These are phyloP conservation scores for Drosophila recens DNA, from an alignment of 2,888 invertebrate species.

Conservation along the genomic window DNA sequence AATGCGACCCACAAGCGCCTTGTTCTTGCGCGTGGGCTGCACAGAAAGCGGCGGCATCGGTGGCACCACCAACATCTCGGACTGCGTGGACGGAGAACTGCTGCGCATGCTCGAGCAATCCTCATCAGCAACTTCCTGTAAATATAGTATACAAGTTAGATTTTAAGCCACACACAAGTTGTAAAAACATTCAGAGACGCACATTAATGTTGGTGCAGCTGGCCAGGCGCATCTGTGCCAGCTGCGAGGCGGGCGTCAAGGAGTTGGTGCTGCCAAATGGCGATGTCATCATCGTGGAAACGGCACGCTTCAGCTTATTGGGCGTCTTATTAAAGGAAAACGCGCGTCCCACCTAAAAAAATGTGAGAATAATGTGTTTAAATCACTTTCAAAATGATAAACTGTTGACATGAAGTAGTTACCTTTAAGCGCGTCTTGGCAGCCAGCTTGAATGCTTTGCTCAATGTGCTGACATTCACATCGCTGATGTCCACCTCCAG, in stretches of 20 bases:
- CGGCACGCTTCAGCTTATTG: slow-evolving; percentile 95
- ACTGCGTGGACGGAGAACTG: slow-evolving; percentile 86
- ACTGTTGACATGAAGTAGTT: slow-evolving; percentile 41
- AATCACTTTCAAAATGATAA: not conserved
- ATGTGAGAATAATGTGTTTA: slow-evolving; percentile 31
- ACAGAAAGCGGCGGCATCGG: slow-evolving; percentile 94
- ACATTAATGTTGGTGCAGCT: slow-evolving; percentile 95
- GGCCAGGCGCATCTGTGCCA: slow-evolving; percentile 94
- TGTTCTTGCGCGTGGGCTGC: slow-evolving; percentile 93
- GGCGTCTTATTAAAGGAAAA: slow-evolving; percentile 98
- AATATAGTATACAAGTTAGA: not conserved
- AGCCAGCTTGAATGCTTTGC: slow-evolving; percentile 96
- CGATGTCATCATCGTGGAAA: slow-evolving; percentile 97
- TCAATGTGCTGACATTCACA: slow-evolving; percentile 93
- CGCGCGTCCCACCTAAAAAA: slow-evolving; percentile 92
- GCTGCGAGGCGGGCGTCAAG: slow-evolving; percentile 92
- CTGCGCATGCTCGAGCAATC: slow-evolving; percentile 80
- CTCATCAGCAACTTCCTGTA: slow-evolving; percentile 90
- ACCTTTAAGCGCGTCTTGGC: slow-evolving; percentile 93
- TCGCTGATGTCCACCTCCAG: slow-evolving; percentile 95
- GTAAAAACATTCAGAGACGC: slow-evolving; percentile 46
- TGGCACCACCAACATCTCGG: slow-evolving; percentile 88
- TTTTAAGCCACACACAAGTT: no score
- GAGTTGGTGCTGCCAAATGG: slow-evolving; percentile 95
- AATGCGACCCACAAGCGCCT: slow-evolving; percentile 88